Percentiles rank a stretch among this genome's conserved stretches.
These are phyloP conservation scores for Rhopalosiphum maidis DNA, from an alignment of 1,140 invertebrate genomes.

Conservation along the genomic window DNA sequence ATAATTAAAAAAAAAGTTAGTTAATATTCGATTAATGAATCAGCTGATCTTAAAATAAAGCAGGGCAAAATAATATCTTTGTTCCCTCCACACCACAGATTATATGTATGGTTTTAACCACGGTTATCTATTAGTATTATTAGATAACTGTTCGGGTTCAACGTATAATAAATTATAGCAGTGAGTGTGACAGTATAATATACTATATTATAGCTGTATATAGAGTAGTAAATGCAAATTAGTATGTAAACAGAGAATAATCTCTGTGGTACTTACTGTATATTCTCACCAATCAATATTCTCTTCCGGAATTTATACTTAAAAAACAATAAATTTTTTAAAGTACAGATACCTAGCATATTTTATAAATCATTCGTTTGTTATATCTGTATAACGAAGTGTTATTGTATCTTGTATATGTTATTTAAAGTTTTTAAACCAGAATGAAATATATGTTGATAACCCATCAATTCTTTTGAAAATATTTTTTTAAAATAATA, in stretches of 20 bases:
- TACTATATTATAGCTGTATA: not conserved
- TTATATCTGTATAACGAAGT: too few species aligned
- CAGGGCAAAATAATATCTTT: not conserved
- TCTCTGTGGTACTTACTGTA: not conserved
- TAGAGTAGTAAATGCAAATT: not conserved
- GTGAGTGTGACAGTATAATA: not conserved
- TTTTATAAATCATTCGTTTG: too few species aligned
- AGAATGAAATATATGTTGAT: too few species aligned
- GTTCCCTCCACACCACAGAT: not conserved
- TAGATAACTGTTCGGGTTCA: not conserved
- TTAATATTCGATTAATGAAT: not conserved
- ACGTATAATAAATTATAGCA: not conserved
- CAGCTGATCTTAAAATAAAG: not conserved
- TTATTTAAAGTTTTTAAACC: too few species aligned
- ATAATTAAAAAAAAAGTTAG: too few species aligned
- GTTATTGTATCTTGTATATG: too few species aligned
- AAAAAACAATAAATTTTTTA: not conserved
- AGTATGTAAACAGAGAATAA: not conserved
- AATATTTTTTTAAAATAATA: too few species aligned
- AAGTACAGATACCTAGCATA: not conserved
- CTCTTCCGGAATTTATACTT: not conserved
- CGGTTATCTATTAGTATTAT: not conserved
- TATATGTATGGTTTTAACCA: not conserved
- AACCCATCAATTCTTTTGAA: too few species aligned
- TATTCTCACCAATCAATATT: not conserved